These are phyloP conservation scores for Okapia johnstoni DNA, from an alignment of 2,113 vertebrate species.

Conservation along the genomic window DNA sequence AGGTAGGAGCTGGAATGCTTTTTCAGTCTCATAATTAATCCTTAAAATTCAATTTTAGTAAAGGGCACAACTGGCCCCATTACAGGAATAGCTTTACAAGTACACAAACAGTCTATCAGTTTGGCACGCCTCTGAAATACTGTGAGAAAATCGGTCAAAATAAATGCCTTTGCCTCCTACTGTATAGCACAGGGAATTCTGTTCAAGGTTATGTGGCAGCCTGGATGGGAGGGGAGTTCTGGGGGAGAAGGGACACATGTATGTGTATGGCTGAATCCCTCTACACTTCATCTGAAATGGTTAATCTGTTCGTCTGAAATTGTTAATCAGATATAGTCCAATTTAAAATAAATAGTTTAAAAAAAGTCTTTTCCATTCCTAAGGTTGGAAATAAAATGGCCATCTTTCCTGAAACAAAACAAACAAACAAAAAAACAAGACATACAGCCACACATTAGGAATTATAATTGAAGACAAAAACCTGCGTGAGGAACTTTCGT, in stretches of 20 bases:
- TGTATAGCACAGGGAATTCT: neutral
- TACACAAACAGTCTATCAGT: neutral
- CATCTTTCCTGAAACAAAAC: neutral
- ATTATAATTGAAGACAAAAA: neutral
- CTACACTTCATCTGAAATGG: neutral
- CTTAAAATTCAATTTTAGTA: neutral
- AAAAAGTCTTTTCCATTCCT: neutral
- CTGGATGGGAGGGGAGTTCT: neutral
- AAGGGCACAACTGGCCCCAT: neutral
- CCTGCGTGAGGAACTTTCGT: neutral
- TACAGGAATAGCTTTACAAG: neutral
- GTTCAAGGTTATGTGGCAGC: neutral
- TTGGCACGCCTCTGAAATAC: neutral
- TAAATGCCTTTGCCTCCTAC: neutral
- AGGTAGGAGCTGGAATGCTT: neutral
- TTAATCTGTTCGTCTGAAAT: neutral
- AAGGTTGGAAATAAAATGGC: neutral
- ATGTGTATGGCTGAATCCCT: neutral
- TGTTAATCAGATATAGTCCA: neutral
- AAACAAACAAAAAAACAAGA: neutral
- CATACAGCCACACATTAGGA: neutral
- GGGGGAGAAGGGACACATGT: neutral
- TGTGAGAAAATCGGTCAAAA: neutral
- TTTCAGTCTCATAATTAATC: neutral
- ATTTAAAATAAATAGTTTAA: neutral